Percentiles rank a stretch among this genome's conserved stretches.
phyloP scores from a whole-genome alignment of 2,888 invertebrate species.

The Labia minor region DNA sequence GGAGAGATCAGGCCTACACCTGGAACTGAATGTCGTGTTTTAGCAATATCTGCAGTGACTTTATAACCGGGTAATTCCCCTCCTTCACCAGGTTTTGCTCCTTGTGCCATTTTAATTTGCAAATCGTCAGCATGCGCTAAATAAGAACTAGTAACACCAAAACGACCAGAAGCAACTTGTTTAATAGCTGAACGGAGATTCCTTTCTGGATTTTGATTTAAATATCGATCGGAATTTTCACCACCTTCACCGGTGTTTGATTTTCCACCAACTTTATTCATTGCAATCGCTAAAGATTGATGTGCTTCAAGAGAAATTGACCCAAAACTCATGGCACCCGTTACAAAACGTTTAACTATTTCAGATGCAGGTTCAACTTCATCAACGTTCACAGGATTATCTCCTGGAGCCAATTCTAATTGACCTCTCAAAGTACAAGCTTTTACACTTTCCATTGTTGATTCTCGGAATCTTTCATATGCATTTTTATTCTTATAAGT shows the following conservation, averaged over 20 bases:
- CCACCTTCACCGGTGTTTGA: slow-evolving; percentile 99
- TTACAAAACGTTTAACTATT: slow-evolving; percentile 90
- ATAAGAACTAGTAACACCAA: slow-evolving; percentile 96
- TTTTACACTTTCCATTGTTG: slow-evolving; percentile 73
- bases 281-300: slow-evolving; percentile 85
- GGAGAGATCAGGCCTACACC: slow-evolving; percentile 97
- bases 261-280: slow-evolving; percentile 95
- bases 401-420: slow-evolving; percentile 67
- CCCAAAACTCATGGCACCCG: slow-evolving; percentile 94
- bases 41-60: slow-evolving; percentile 84
- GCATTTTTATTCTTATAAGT: slow-evolving; percentile 65
- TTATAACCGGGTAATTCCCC: slow-evolving; percentile 88
- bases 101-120: slow-evolving; percentile 99
- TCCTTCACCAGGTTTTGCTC: slow-evolving; percentile 98
- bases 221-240: slow-evolving; percentile 54
- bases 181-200: slow-evolving; percentile 92
- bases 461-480: slow-evolving; percentile 74
- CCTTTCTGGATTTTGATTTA: slow-evolving; percentile 64
- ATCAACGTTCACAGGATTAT: slow-evolving; percentile 66
- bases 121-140: slow-evolving; percentile 95
- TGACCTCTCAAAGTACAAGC: slow-evolving; percentile 89
- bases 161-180: slow-evolving; percentile 96
- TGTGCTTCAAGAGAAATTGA: slow-evolving; percentile 96
- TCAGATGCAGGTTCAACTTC: slow-evolving; percentile 90
- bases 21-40: slow-evolving; percentile 88